Conservation (phyloP, 2,888 invertebrate genomes). For the Polymixis flavicincta region DNA sequence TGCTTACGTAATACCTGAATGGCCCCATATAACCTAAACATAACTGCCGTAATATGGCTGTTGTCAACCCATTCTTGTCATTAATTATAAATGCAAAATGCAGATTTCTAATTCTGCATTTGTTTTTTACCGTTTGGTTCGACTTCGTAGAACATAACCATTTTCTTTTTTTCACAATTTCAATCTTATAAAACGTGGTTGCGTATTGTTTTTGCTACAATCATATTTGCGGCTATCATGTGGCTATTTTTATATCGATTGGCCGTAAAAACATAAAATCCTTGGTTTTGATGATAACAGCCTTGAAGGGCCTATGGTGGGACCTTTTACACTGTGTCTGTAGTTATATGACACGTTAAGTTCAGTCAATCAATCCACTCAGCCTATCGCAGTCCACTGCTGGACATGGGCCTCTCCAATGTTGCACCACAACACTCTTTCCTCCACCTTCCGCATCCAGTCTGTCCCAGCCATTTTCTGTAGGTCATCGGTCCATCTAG, state of each 20-base stretch:
- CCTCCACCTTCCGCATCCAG: too few species aligned
- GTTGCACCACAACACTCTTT: too few species aligned
- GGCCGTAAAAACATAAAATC: conserved; percentile 9
- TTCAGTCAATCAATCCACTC: too few species aligned
- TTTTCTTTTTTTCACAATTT: background rate
- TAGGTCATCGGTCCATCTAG: too few species aligned
- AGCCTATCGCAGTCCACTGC: too few species aligned
- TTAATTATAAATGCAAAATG: background rate
- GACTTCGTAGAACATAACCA: background rate
- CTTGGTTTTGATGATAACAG: background rate
- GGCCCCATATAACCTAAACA: too few species aligned
- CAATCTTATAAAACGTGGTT: background rate
- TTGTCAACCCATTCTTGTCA: too few species aligned
- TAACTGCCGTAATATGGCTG: too few species aligned
- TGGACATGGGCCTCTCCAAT: too few species aligned
- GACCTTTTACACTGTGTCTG: background rate
- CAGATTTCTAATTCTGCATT: background rate
- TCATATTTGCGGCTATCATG: conserved; percentile 27
- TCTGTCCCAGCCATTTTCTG: too few species aligned
- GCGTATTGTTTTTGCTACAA: conserved; percentile 44
- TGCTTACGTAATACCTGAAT: too few species aligned
- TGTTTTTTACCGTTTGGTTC: background rate
- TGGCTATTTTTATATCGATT: conserved; percentile 15
- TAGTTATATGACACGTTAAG: too few species aligned
- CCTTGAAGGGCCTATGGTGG: background rate